Evolutionary conservation across 2,888 invertebrate genomes (phyloP), one percentile per base, ranked within the genome.

Genomic region (Seira ritae): DNA sequence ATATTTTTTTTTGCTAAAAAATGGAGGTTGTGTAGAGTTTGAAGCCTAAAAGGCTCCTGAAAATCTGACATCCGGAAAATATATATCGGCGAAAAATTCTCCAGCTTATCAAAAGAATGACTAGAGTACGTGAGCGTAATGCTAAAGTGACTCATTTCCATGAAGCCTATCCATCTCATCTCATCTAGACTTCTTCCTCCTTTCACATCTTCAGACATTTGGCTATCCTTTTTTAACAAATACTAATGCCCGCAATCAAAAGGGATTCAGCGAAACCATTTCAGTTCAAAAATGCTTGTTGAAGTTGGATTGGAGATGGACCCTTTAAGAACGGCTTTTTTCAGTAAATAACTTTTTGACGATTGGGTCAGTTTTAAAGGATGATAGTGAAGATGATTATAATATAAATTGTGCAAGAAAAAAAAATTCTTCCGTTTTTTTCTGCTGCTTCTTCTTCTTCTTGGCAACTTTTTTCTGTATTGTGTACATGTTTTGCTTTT

Each of bases 371-470:
- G 42, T 42, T 42, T 42, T 42, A 55, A 17, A 1, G 55, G 15
- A 12, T 17, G 17, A 17, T 55, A 12, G 15, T 12, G 55, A 55
- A 8, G 55, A 55, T 55, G 17, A 55, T 55, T 31, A 31, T 31
- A 31, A 31, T 31, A 8, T 31, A 2, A 31, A 31, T 31, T 31
- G 31, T 31, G 31, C 12, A 55, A 55, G 55, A n/a, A 8, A 15
- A 55, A 55, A 17, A 12, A 42, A 42, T 6, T 42, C 12, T n/a
- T n/a, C n/a, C n/a, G n/a, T n/a, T n/a, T n/a, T n/a, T n/a, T n/a
- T n/a, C n/a, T n/a, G n/a, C n/a, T n/a, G n/a, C n/a, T 42, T 42
- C 42, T 55, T 55, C 55, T 55, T 55, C 15, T 55, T 55, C 55
- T n/a, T 55, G 55, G 55, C 31, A 8, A 24, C 22, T 66, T 24